These are phyloP conservation scores for Trissolcus basalis DNA, from an alignment of 1,140 invertebrate species.

Conservation along the genomic window DNA sequence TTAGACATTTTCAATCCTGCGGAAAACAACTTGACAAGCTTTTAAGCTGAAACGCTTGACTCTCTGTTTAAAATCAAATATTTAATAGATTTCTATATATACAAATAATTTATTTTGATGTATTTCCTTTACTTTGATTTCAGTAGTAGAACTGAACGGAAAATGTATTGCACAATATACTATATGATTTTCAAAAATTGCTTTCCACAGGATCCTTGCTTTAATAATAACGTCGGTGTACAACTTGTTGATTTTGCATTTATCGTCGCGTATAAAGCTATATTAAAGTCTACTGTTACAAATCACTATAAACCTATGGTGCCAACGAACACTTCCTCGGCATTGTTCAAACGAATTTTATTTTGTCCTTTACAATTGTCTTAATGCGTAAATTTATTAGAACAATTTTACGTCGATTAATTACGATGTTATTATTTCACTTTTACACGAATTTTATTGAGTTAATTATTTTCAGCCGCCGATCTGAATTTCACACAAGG, in stretches of 20 bases:
- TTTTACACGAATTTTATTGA: conserved; percentile 26
- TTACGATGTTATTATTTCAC: conserved; percentile 7
- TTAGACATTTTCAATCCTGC: conserved; percentile 31
- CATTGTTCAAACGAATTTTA: conserved; percentile 17
- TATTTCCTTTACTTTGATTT: conserved; percentile 31
- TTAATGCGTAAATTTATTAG: conserved; percentile 13
- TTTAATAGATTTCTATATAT: conserved; percentile 1
- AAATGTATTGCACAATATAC: conserved; percentile 3
- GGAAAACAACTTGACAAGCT: conserved; percentile 20
- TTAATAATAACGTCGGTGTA: conserved; percentile 20
- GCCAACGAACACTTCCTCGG: conserved; percentile 38
- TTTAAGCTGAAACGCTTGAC: not conserved
- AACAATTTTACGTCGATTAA: conserved; percentile 23
- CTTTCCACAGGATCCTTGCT: conserved; percentile 22
- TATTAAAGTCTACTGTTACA: conserved; percentile 39
- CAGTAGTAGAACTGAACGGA: not conserved
- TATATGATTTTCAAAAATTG: conserved; percentile 6
- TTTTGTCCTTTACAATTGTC: conserved; percentile 13
- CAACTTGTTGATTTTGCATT: conserved; percentile 38
- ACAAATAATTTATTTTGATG: conserved; percentile 13
- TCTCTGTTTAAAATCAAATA: not conserved
- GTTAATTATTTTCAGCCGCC: conserved; percentile 24
- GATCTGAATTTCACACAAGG: conserved; percentile 37
- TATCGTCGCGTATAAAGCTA: conserved; percentile 48
- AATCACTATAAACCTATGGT: conserved; percentile 48